Evolutionary conservation across 2,888 invertebrate species (phyloP).

Genomic region (Acleris emargana): DNA sequence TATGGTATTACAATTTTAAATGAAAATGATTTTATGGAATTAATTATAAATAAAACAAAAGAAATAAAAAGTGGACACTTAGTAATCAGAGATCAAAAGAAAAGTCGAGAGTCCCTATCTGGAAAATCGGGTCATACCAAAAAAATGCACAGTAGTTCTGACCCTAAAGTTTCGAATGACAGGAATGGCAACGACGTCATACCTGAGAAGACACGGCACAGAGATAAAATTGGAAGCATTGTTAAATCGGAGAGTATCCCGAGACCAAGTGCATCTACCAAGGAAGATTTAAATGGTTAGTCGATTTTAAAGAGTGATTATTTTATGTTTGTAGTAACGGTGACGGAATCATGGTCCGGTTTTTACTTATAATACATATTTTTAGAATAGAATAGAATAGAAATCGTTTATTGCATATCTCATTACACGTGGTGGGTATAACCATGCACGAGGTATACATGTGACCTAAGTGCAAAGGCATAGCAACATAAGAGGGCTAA

Average conservation of each 20-base stretch:
- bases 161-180: neutral
- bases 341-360: too few species aligned
- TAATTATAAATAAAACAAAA: conserved; percentile 86
- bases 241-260: conserved; percentile 42
- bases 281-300: conserved; percentile 9
- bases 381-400: too few species aligned
- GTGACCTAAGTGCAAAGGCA: too few species aligned
- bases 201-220: conserved; percentile 6
- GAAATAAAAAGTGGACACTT: conserved; percentile 40
- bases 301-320: neutral
- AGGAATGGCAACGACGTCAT: neutral
- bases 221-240: conserved; percentile 36
- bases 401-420: too few species aligned
- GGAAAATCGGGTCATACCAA: neutral
- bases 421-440: too few species aligned
- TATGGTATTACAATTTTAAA: conserved; percentile 88
- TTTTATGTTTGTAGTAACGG: too few species aligned
- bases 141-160: neutral
- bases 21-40: conserved; percentile 92
- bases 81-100: conserved; percentile 45
- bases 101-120: conserved; percentile 4
- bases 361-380: too few species aligned
- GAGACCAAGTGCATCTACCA: neutral
- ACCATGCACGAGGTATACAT: too few species aligned
- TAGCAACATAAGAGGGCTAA: too few species aligned